Evolutionary conservation across 2,113 vertebrate genomes (phyloP).

Genomic region (Mesocricetus auratus): DNA sequence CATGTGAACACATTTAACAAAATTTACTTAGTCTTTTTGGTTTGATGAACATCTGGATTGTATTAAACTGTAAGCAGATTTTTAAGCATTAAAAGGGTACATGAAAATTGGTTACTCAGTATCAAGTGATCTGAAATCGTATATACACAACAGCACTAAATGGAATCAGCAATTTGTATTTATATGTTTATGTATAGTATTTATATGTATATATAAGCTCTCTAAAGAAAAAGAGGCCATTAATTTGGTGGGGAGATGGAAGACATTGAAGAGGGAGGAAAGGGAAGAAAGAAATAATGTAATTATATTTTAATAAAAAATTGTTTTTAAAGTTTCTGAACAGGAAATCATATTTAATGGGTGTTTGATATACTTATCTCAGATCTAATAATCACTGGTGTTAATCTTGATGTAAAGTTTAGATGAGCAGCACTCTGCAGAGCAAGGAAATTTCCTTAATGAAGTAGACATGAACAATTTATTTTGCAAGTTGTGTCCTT

Average conservation of each 20-base stretch:
- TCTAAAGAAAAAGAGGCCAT: neutral
- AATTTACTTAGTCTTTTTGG: slow-evolving; percentile 46
- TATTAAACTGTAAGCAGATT: slow-evolving; percentile 48
- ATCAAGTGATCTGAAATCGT: neutral
- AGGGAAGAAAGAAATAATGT: neutral
- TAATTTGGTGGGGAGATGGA: neutral
- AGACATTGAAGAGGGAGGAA: neutral
- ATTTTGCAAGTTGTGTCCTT: slow-evolving; percentile 16
- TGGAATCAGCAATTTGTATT: neutral
- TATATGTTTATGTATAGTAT: neutral
- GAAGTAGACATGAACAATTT: slow-evolving; percentile 2
- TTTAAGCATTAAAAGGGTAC: slow-evolving; percentile 54
- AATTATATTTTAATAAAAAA: neutral
- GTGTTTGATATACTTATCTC: slow-evolving; percentile 30
- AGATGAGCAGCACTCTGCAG: slow-evolving; percentile 28
- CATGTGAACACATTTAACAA: slow-evolving; percentile 30
- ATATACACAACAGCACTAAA: neutral
- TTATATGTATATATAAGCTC: neutral
- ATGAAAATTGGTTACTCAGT: neutral
- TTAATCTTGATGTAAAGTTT: slow-evolving; percentile 47
- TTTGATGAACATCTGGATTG: slow-evolving; percentile 50
- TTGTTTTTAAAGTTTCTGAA: slow-evolving; percentile 8
- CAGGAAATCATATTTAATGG: neutral
- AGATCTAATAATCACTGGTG: slow-evolving; percentile 34
- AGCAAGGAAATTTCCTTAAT: slow-evolving; percentile 34